Evolutionary conservation across 30 jellyfish, hydroid and myxozoan genomes (phyloP), one percentile per base, ranked within the genome.

Genomic region (Nemopilema nomurai): DNA sequence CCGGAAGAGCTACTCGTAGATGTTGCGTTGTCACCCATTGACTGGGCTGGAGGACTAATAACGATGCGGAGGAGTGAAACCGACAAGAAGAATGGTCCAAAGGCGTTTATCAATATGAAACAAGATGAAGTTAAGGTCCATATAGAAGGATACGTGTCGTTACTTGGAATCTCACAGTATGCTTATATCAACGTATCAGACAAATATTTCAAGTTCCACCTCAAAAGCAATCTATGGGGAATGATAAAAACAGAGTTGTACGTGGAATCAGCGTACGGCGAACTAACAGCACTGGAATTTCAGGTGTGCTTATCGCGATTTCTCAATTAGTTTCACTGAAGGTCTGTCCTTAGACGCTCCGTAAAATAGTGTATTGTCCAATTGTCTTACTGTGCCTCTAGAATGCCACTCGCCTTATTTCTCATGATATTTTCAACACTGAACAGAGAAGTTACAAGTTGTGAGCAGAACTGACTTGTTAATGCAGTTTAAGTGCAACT

Each of bases 181-280:
- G 87, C 75, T 17, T 7, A 64, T 8, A 82, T 89, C 28, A 79
- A 78, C 23, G 67, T 89, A 18, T 71, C 96, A 24, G 97, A 82
- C 41, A 89, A 91, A 20, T 90, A 51, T 26, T 83, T 89, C 77
- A 62, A 74, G 27, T 75, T 89, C 64, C n/a, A 31, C 0, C 29
- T 89, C 33, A 21, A 0, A 29, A 51, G 83, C 26, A 64, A 76
- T 8, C 30, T 89, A 23, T 89, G 86, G 86, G 89, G 80, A 0
- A 84, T 89, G 76, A 27, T 89, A 51, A 27, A 57, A 16, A 41
- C 85, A 20, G 41, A 31, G 49, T 19, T 89, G 62, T 18, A 80
- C n/a, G 86, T 89, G 27, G 89, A 82, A 29, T 95, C 97, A n/a
- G 84, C 89, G 16, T 89, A 81, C 74, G 93, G 90, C 1, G 72